phyloP scores from a whole-genome alignment of 2,797 vertebrate genomes.

The Glyptemys insculpta region DNA sequence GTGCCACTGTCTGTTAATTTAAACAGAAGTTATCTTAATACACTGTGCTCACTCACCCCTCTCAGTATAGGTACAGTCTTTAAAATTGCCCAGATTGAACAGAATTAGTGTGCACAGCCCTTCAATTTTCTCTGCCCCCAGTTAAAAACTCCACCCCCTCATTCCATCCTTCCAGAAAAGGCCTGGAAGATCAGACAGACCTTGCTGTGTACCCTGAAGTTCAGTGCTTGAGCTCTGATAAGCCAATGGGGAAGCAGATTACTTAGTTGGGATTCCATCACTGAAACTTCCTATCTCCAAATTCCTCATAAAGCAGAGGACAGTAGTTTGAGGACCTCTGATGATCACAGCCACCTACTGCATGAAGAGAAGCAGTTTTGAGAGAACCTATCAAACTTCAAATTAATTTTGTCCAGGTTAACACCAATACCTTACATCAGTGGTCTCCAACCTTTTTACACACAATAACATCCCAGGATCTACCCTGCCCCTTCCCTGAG shows the following conservation, averaged over 20 bases:
- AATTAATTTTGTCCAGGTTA: neutral
- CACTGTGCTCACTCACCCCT: neutral
- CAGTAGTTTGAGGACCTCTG: neutral
- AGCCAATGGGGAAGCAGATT: neutral
- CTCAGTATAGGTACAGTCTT: neutral
- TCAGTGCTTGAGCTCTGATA: neutral
- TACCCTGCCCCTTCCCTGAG: too few species aligned
- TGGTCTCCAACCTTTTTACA: too few species aligned
- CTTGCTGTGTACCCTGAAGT: neutral
- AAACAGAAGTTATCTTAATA: neutral
- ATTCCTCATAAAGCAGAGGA: slow-evolving; percentile 22
- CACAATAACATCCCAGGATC: too few species aligned
- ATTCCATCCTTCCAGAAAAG: neutral
- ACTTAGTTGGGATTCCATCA: neutral
- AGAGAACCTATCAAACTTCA: slow-evolving; percentile 10
- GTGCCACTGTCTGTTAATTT: neutral
- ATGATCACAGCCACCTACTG: neutral
- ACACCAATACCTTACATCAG: neutral
- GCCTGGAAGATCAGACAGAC: neutral
- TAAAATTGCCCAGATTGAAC: neutral
- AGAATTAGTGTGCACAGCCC: neutral
- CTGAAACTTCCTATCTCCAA: slow-evolving; percentile 12
- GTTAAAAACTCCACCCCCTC: neutral
- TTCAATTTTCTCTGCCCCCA: neutral
- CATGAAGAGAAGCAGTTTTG: neutral